Base-by-base conservation (phyloP, 2,113 vertebrate genomes). In the Hippocampus mohnikei region DNA sequence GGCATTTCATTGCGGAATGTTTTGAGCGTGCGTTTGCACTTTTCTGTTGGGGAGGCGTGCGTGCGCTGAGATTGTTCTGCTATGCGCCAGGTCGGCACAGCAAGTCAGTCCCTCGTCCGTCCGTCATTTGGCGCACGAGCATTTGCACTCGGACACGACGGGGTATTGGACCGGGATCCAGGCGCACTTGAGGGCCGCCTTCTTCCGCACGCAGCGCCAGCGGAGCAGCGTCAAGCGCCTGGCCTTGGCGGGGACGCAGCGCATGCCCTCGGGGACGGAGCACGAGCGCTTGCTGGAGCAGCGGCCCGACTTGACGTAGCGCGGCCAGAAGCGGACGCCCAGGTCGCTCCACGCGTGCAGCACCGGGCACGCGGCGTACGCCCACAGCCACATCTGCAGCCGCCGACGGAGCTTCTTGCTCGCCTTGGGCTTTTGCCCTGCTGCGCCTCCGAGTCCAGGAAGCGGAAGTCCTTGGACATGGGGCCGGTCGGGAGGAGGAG, bases 121-220 rank as follows among this genome's bases (percentile, higher is more conserved):
- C 33, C 1, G 8, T 50, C 74, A 94, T 85, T 90, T 92, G 74
- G 95, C 94, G 81, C 96, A 99, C 40, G 96, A 93, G 87, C 97
- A 99, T 80, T 97, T 98, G 91, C 97, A 99, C 88, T 96, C 96
- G 42, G 95, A 93, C 69, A 99, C 96, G 91, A 98, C 93, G 81
- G 96, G 96, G 88, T 99, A 99, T 89, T 98, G 95, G 80, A 98
- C 95, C 66, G 94, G 94, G 81, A 98, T 97, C 96, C 97, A 99
- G 60, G 92, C 90, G 92, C 97, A 99, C 62, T 94, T 93, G 72
- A 95, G 93, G 21, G 89, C 93, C 25, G 87, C 93, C 75, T 94
- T 93, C 44, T 94, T 91, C 88, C 93, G 94, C 75, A 85, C 73
- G 93, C 97, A 99, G 50, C 96, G 86, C 97, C 97, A 99, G 72